Evolutionary conservation across 2,113 vertebrate genomes (phyloP).

Genomic region (Nymphicus hollandicus): DNA sequence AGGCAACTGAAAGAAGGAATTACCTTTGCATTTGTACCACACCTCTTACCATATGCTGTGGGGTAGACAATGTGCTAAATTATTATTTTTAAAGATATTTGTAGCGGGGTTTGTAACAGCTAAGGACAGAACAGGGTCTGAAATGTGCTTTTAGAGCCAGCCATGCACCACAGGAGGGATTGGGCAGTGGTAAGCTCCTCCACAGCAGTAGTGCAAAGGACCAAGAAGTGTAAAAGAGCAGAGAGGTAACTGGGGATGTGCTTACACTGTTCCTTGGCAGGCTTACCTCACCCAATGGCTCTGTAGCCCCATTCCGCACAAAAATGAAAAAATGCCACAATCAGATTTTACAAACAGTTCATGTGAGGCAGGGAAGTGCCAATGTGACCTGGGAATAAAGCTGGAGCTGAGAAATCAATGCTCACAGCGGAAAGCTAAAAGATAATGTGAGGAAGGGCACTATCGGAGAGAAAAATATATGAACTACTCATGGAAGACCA

Average conservation of each 20-base stretch:
- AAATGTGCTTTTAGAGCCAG: background rate
- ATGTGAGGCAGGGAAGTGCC: background rate
- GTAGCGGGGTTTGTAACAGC: background rate
- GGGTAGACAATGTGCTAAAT: background rate
- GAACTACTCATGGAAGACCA: background rate
- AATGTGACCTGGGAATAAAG: background rate
- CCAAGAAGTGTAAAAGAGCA: background rate
- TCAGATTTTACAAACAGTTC: background rate
- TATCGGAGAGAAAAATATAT: background rate
- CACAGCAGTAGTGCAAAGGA: background rate
- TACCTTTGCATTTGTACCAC: background rate
- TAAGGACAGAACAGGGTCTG: background rate
- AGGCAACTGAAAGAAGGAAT: background rate
- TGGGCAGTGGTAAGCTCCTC: background rate
- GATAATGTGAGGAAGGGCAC: background rate
- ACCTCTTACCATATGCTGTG: background rate
- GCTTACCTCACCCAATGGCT: fast-evolving
- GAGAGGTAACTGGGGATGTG: background rate
- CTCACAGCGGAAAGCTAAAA: background rate
- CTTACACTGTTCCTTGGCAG: background rate
- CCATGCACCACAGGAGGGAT: background rate
- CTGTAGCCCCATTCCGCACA: background rate
- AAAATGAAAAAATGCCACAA: background rate
- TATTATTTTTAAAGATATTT: background rate
- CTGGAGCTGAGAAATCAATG: background rate